Percentiles rank a stretch among this genome's conserved stretches.
phyloP scores from a whole-genome alignment of 92 coral and sea anemone genomes.

The Siderastrea siderea region DNA sequence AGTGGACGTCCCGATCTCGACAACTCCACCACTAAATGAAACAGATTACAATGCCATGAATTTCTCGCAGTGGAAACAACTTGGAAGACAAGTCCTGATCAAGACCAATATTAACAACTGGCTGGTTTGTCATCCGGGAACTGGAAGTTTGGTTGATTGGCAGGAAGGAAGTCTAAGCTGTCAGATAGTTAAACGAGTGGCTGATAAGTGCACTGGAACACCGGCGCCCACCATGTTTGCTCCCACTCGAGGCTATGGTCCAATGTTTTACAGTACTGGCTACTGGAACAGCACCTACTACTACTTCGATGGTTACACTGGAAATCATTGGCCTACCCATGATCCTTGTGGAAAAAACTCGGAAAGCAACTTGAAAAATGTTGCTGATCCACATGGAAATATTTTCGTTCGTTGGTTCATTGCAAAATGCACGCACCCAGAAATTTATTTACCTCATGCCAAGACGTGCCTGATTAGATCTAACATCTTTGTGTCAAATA shows the following conservation, averaged over 20 bases:
- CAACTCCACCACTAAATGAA: constrained; percentile 50
- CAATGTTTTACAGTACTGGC: not conserved
- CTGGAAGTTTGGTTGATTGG: constrained; percentile 75
- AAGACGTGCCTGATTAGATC: no score
- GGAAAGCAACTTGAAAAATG: constrained; percentile 41
- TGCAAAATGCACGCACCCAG: no score
- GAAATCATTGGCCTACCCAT: constrained; percentile 72
- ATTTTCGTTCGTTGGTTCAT: constrained; percentile 80
- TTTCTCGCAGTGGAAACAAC: constrained; percentile 61
- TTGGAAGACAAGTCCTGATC: constrained; percentile 64
- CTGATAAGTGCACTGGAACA: constrained; percentile 25
- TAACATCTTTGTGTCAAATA: no score
- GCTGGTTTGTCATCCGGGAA: no score
- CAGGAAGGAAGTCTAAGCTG: constrained; percentile 56
- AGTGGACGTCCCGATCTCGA: constrained; percentile 7
- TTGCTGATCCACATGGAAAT: constrained; percentile 71
- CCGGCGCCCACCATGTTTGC: constrained; percentile 8
- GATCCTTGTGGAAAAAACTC: constrained; percentile 67
- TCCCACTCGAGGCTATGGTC: not conserved
- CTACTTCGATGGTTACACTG: constrained; percentile 60
- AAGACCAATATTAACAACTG: no score
- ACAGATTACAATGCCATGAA: constrained; percentile 48
- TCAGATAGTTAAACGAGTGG: constrained; percentile 35
- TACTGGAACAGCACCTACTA: constrained; percentile 23
- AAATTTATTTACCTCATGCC: no score